A percentile compares a stretch with the other conserved stretches of the same genome.
phyloP scores from a whole-genome alignment of 2,888 invertebrate genomes.

The Tetranychus truncatus region DNA sequence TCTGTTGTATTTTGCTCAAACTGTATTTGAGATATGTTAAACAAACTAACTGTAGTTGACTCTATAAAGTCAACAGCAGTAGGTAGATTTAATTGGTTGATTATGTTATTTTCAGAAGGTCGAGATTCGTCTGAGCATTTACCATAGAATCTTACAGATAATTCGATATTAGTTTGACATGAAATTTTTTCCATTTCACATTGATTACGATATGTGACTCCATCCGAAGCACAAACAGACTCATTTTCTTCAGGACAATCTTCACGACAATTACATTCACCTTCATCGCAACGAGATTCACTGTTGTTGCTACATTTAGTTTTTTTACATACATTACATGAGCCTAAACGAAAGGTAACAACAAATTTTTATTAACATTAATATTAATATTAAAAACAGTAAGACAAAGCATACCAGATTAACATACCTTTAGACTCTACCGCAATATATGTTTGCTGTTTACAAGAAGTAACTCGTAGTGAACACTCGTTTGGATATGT shows the following conservation, averaged over 20 bases:
- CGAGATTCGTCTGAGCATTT: slow-evolving; percentile 4
- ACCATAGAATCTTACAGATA: slow-evolving; percentile 12
- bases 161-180: slow-evolving; percentile 40
- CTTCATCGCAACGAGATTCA: slow-evolving; percentile 62
- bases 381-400: no score
- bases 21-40: not conserved
- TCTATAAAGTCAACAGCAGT: not conserved
- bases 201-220: slow-evolving; percentile 44
- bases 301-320: slow-evolving; percentile 50
- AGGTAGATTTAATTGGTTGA: not conserved
- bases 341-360: slow-evolving; percentile 28
- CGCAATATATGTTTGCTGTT: slow-evolving; percentile 4
- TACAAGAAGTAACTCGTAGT: slow-evolving; percentile 35
- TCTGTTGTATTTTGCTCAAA: not conserved
- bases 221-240: slow-evolving; percentile 25
- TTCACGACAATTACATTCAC: slow-evolving; percentile 65
- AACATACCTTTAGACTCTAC: slow-evolving; percentile 7
- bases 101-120: slow-evolving; percentile 1
- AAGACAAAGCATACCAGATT: not conserved
- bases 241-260: slow-evolving; percentile 41
- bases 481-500: slow-evolving; percentile 38
- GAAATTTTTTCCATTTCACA: slow-evolving; percentile 61
- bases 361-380: not conserved
- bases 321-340: slow-evolving; percentile 59
- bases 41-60: not conserved